Base-by-base conservation (phyloP, 2,888 invertebrate species). In the Amphipyra berbera region DNA sequence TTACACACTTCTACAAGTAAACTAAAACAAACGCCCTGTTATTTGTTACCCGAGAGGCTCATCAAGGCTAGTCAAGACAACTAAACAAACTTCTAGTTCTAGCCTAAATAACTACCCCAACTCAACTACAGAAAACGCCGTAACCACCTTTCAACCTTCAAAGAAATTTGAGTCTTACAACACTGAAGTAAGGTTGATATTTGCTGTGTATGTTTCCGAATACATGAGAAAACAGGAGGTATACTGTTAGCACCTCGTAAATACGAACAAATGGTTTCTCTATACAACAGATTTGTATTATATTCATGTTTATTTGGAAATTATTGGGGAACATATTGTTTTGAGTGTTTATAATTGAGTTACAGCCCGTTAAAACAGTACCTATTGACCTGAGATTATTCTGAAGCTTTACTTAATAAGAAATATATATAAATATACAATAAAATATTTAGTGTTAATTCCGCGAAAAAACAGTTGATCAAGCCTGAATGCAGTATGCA, bases 11-110 rank as follows among this genome's bases (percentile, higher is more conserved):
- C 48, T 74, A 64, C 59, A 42, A 15, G 35, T 56, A 56, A 70
- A 68, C 54, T 61, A 52, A 61, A 74, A 70, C 60, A 47, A 61
- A 52, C 48, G 40, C 50, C 45, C 50, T 42, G 47, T 53, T 70
- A 67, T 73, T 71, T 67, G 75, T 61, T 52, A 67, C 75, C 59
- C 60, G 13, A 67, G 74, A 65, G 62, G 62, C 75, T 74, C 70
- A 71, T 74, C 75, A 73, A 13, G 47, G 61, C 59, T 61, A 70
- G 61, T 73, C 59, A 70, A 55, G 57, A 49, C 74, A 49, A 54
- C 47, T 48, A 56, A 70, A 66, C 74, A 57, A 73, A 63, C 49
- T 74, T 74, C 55, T 54, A 48, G 45, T 46, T 63, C 47, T 69
- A 66, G 54, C 56, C 68, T 47, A 71, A 67, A 74, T 75, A 63